These are phyloP conservation scores for Leptinotarsa peninsularis DNA, from an alignment of 2,888 invertebrate genomes.

Conservation along the genomic window DNA sequence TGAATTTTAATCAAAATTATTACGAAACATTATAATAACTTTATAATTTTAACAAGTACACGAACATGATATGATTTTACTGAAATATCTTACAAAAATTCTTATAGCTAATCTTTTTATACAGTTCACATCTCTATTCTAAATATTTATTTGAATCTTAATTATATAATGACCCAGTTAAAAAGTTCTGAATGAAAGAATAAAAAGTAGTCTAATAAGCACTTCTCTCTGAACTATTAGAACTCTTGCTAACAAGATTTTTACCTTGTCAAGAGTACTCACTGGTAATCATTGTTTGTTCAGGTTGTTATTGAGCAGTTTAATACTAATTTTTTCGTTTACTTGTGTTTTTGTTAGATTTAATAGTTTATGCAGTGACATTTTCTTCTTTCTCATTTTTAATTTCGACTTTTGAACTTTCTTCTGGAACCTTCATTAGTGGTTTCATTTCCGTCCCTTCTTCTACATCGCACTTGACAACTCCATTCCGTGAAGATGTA, in stretches of 20 bases:
- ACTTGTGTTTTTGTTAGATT: background rate
- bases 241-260: background rate
- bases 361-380: constrained; percentile 12
- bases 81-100: constrained; percentile 4
- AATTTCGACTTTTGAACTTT: constrained; percentile 51
- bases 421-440: constrained; percentile 51
- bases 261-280: background rate
- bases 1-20: too few species aligned
- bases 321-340: background rate
- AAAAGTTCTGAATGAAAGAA: background rate
- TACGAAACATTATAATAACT: background rate
- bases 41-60: background rate
- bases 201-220: background rate
- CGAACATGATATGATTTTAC: background rate
- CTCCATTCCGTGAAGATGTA: constrained; percentile 57
- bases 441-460: constrained; percentile 59
- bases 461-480: constrained; percentile 44
- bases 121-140: background rate
- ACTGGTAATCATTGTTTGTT: background rate
- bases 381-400: constrained; percentile 45
- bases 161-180: background rate
- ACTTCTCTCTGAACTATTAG: too few species aligned
- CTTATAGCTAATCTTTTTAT: background rate
- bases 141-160: background rate
- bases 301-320: background rate